A percentile compares a stretch with the other conserved stretches of the same genome.
Conservation (phyloP, 2,797 vertebrate genomes). For the Microchirus variegatus region DNA sequence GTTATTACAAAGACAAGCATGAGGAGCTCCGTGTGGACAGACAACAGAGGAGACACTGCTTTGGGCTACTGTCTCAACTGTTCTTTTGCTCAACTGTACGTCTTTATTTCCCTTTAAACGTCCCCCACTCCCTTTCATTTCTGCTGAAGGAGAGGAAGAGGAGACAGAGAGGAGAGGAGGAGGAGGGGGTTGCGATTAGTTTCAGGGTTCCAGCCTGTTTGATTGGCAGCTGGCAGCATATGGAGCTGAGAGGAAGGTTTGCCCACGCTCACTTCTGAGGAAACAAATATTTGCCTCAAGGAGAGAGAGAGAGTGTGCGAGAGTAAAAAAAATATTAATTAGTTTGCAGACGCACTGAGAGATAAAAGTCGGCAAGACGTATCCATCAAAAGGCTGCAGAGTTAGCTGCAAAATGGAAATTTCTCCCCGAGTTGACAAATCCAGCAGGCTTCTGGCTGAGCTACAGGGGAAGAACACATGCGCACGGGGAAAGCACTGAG, state of each 20-base stretch:
- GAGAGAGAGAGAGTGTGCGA: conserved; percentile 61
- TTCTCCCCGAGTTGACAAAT: conserved; percentile 91
- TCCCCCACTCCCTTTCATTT: conserved; percentile 50
- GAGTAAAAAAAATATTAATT: conserved; percentile 89
- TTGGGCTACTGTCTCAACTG: conserved; percentile 48
- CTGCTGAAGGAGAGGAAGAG: conserved; percentile 63
- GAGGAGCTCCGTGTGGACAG: conserved; percentile 30
- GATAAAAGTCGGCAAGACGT: conserved; percentile 93
- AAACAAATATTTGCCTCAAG: conserved; percentile 97
- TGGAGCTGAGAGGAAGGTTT: conserved; percentile 90
- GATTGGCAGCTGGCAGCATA: conserved; percentile 96
- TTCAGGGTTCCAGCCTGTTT: conserved; percentile 82
- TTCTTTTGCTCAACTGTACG: conserved; percentile 37
- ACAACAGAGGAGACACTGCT: conserved; percentile 46
- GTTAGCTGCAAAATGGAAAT: conserved; percentile 94
- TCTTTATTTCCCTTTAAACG: conserved; percentile 59
- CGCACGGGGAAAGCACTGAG: conserved; percentile 41
- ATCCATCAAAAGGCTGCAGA: conserved; percentile 91
- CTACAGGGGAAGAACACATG: conserved; percentile 82
- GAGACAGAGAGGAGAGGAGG: conserved; percentile 28
- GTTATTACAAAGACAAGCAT: conserved; percentile 11
- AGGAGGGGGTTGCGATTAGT: conserved; percentile 61
- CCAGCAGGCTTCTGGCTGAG: conserved; percentile 86
- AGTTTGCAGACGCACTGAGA: conserved; percentile 92
- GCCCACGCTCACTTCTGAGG: conserved; percentile 94